A percentile compares a stretch with the other conserved stretches of the same genome.
phyloP scores from a whole-genome alignment of 92 coral and sea anemone species.

The Scolanthus callimorphus region DNA sequence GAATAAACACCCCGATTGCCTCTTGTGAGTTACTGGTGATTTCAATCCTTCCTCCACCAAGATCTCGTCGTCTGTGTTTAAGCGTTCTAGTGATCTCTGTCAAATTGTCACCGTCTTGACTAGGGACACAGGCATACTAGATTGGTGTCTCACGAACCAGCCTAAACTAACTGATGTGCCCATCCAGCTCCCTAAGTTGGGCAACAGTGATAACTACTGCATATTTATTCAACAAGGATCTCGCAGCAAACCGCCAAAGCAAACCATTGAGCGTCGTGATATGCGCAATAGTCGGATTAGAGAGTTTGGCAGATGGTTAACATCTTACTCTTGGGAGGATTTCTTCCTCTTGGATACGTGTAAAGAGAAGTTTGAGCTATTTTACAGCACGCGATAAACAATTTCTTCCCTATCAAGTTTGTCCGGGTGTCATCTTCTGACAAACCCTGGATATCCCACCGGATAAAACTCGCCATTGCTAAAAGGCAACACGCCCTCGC shows the following conservation, averaged over 20 bases:
- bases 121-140: constrained; percentile 32
- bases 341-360: constrained; percentile 1
- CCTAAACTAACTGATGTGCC: constrained; percentile 19
- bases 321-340: constrained; percentile 13
- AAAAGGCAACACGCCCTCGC: constrained; percentile 11
- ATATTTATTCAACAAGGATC: constrained; percentile 15
- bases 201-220: constrained; percentile 44
- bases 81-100: constrained; percentile 21
- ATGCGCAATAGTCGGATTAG: constrained; percentile 8
- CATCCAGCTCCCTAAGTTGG: constrained; percentile 37
- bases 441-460: constrained; percentile 22
- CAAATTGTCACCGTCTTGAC: constrained; percentile 39
- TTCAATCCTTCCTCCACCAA: constrained; percentile 36
- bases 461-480: constrained; percentile 7
- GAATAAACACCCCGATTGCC: constrained; percentile 16
- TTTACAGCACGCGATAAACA: constrained; percentile 19
- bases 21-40: constrained; percentile 34
- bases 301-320: constrained; percentile 19
- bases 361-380: constrained; percentile 4
- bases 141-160: constrained; percentile 23
- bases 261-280: constrained; percentile 6
- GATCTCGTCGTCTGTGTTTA: constrained; percentile 8
- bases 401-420: constrained; percentile 14
- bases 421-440: constrained; percentile 4
- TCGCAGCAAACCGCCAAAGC: constrained; percentile 4